Evolutionary conservation across 2,888 invertebrate genomes (phyloP).

Genomic region (Panzeria rudis): DNA sequence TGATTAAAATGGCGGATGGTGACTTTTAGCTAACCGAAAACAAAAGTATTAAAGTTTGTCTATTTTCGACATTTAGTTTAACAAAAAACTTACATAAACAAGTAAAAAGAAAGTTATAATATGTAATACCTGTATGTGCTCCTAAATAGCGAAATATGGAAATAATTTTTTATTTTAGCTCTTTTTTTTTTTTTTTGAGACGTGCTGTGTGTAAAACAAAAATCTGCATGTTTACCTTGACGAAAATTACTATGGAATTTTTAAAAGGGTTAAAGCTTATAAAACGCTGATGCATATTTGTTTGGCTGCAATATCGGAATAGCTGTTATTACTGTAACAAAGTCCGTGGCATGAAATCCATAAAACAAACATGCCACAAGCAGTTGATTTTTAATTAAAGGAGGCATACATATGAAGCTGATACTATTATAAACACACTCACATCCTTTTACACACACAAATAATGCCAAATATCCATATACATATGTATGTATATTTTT

Average conservation of each 20-base stretch:
- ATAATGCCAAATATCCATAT: slow-evolving; percentile 14
- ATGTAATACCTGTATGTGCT: neutral
- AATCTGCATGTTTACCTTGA: slow-evolving; percentile 57
- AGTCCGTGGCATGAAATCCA: slow-evolving; percentile 82
- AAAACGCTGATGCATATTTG: slow-evolving; percentile 72
- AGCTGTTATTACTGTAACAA: slow-evolving; percentile 43
- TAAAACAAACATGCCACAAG: slow-evolving; percentile 84
- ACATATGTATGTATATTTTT: slow-evolving; percentile 56
- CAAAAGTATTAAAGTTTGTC: neutral
- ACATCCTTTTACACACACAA: slow-evolving; percentile 22
- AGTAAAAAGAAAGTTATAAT: neutral
- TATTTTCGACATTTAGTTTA: slow-evolving; percentile 4
- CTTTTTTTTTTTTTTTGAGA: neutral
- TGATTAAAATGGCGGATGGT: slow-evolving; percentile 40
- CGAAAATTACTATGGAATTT: slow-evolving; percentile 60
- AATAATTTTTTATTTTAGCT: neutral
- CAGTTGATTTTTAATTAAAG: slow-evolving; percentile 84
- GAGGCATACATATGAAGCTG: slow-evolving; percentile 62
- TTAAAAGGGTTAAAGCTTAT: slow-evolving; percentile 67
- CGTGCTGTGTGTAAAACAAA: slow-evolving; percentile 15
- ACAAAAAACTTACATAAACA: neutral
- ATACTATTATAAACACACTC: slow-evolving; percentile 72
- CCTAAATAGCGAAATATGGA: slow-evolving; percentile 1
- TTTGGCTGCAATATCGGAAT: slow-evolving; percentile 29
- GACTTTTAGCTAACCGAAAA: slow-evolving; percentile 26